These are phyloP conservation scores for Acleris literana DNA, from an alignment of 2,888 invertebrate species.

Conservation along the genomic window DNA sequence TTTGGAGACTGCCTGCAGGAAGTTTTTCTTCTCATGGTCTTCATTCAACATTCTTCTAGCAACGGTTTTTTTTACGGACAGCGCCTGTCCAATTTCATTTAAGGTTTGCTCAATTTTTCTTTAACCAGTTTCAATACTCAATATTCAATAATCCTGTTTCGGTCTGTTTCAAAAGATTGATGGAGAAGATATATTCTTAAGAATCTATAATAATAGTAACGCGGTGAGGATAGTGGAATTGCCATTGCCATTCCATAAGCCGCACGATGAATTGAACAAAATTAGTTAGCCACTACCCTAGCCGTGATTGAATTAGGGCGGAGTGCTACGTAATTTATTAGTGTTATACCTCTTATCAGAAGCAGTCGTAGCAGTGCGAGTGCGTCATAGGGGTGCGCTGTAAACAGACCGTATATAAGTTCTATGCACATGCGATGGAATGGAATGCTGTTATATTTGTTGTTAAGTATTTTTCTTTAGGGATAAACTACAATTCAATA, in stretches of 20 bases:
- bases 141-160: too few species aligned
- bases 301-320: constrained; percentile 17
- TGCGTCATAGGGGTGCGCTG: constrained; percentile 24
- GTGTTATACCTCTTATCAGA: constrained; percentile 9
- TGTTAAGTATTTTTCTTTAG: background rate
- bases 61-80: too few species aligned
- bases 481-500: too few species aligned
- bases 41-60: too few species aligned
- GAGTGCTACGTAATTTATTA: constrained; percentile 21
- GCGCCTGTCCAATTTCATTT: too few species aligned
- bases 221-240: background rate
- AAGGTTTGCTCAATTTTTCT: too few species aligned
- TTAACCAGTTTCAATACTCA: too few species aligned
- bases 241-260: constrained; percentile 12
- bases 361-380: background rate
- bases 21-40: too few species aligned
- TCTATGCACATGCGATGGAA: background rate
- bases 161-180: too few species aligned
- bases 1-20: too few species aligned
- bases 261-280: constrained; percentile 12
- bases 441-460: too few species aligned
- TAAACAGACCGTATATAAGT: background rate
- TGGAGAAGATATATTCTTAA: background rate
- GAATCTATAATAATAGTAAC: background rate
- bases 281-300: constrained; percentile 10